Evolutionary conservation across 2,797 vertebrate species (phyloP).

Genomic region (Manis pentadactyla): DNA sequence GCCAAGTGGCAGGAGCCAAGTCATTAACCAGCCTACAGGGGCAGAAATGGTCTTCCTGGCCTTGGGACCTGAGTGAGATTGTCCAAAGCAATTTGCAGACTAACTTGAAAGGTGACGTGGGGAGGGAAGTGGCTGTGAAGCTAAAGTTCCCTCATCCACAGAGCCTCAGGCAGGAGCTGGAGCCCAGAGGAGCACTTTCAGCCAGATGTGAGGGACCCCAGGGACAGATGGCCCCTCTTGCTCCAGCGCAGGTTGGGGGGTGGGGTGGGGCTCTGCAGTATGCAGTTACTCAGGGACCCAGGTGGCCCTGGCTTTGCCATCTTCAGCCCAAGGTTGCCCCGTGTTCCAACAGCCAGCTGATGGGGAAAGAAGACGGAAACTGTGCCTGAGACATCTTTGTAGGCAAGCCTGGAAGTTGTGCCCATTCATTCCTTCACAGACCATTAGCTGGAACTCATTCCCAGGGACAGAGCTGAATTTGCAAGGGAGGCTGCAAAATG

Average conservation of each 20-base stretch:
- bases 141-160: background rate
- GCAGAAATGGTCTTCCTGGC: constrained; percentile 19
- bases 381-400: background rate
- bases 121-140: background rate
- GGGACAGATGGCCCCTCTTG: too few species aligned
- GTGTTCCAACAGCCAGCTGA: background rate
- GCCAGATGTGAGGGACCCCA: background rate
- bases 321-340: background rate
- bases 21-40: constrained; percentile 9
- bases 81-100: constrained; percentile 43
- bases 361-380: background rate
- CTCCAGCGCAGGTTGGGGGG: background rate
- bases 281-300: background rate
- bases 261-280: background rate
- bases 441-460: background rate
- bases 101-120: background rate
- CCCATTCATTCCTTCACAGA: background rate
- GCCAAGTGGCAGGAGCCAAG: background rate
- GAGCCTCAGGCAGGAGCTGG: background rate
- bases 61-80: background rate
- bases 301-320: background rate
- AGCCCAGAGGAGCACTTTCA: background rate
- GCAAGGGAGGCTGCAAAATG: background rate
- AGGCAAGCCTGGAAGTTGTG: background rate
- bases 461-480: background rate